Evolutionary conservation across 1,140 invertebrate species (phyloP), one percentile per base, ranked within the genome.

Genomic region (Leptinotarsa lineolata): DNA sequence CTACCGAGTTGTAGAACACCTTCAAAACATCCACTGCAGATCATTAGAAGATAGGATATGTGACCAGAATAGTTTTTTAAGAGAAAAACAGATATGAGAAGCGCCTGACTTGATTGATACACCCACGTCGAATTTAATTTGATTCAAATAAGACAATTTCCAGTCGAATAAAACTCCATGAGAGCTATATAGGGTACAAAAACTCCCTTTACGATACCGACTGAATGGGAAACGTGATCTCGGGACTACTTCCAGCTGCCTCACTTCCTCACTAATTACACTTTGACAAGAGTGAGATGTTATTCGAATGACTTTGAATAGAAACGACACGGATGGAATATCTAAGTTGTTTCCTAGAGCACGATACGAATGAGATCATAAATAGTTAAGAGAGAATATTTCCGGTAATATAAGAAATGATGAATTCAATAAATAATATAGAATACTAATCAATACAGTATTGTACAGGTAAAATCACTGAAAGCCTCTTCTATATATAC

Each of bases 71-170:
- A 16, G 6, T n/a, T 16, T 18, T 13, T 18, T 8, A 54, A n/a
- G 6, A 54, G n/a, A 54, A 6, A 15, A 54, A 15, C n/a, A 15
- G 0, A 54, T 54, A 54, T 54, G 48, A 18, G 13, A 54, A 54
- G n/a, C 48, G 48, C 6, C 16, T 18, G 48, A 54, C 48, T 8
- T 54, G 48, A 54, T 54, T n/a, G 48, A 54, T n/a, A 54, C 16
- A 18, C 48, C 48, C n/a, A 15, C 48, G 48, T 54, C 48, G 48
- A 54, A 54, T 12, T 54, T 54, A 54, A 54, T 54, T 54, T 18
- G 48, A 54, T 54, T 54, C 48, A 54, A 54, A 54, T 54, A 54
- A 54, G 48, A 54, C 48, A 54, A 54, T 54, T 54, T 54, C 48
- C n/a, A 54, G 48, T 54, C 48, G 12, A 54, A 54, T 54, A 54